A percentile compares a stretch with the other conserved stretches of the same genome.
phyloP scores from a whole-genome alignment of 2,113 vertebrate species.

The Lethenteron reissneri region DNA sequence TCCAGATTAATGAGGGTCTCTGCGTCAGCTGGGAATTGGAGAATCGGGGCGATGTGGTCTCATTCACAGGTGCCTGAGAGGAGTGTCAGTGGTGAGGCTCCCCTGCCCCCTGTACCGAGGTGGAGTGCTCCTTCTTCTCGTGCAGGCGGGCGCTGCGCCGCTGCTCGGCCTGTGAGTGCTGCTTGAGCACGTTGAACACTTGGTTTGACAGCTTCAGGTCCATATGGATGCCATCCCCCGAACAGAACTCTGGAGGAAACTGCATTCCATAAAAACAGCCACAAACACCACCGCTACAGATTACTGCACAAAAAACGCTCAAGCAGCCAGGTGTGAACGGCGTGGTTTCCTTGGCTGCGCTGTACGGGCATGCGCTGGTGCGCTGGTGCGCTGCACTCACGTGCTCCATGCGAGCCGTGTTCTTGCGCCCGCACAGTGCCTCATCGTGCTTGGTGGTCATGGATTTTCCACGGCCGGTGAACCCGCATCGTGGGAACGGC shows the following conservation, averaged over 20 bases:
- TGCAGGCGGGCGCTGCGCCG: conserved; percentile 63
- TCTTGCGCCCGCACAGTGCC: conserved; percentile 72
- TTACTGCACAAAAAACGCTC: not conserved
- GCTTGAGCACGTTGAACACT: conserved; percentile 86
- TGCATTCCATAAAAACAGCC: conserved; percentile 15
- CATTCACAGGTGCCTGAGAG: too few species aligned
- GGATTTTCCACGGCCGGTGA: conserved; percentile 77
- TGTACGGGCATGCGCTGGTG: not conserved
- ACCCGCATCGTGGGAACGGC: conserved; percentile 54
- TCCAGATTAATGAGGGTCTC: too few species aligned
- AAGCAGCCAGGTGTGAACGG: not conserved
- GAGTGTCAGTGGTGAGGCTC: too few species aligned
- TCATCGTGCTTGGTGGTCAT: conserved; percentile 95
- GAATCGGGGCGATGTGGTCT: too few species aligned
- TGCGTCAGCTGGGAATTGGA: too few species aligned
- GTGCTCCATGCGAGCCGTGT: conserved; percentile 89
- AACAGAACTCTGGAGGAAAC: conserved; percentile 80
- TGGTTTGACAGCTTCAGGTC: conserved; percentile 86
- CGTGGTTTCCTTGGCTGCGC: not conserved
- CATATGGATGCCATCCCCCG: conserved; percentile 84
- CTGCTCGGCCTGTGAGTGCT: conserved; percentile 68
- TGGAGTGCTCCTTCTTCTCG: conserved; percentile 94
- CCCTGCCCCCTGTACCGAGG: conserved; percentile 34
- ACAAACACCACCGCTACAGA: not conserved
- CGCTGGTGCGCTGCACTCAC: conserved; percentile 24